phyloP scores from a whole-genome alignment of 2,797 vertebrate species.

The Emys orbicularis region DNA sequence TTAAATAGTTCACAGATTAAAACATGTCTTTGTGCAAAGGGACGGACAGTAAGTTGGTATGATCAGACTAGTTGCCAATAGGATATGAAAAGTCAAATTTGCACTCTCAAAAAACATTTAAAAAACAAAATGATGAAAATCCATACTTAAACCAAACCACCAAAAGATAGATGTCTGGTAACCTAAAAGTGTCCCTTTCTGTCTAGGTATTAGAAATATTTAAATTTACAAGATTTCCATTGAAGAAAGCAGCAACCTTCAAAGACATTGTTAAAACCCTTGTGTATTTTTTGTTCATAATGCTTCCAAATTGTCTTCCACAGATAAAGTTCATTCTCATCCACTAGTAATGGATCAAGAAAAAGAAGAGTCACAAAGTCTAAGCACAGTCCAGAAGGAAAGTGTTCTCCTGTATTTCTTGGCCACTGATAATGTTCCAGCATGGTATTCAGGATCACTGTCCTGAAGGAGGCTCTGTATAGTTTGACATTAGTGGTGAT shows the following conservation, averaged over 20 bases:
- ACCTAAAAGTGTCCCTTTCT: not conserved
- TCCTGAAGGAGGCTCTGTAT: not conserved
- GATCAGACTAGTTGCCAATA: not conserved
- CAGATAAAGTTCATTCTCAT: not conserved
- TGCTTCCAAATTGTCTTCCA: not conserved
- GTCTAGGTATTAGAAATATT: not conserved
- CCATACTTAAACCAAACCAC: no score
- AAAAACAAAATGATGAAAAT: no score
- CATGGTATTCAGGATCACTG: not conserved
- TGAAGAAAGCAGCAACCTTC: not conserved
- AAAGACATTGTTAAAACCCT: not conserved
- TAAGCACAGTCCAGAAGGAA: not conserved
- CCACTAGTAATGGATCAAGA: rapidly evolving
- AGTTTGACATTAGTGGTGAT: no score
- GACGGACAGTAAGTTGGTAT: not conserved
- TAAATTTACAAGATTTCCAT: not conserved
- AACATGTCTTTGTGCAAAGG: not conserved
- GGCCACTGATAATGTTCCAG: not conserved
- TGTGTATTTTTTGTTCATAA: not conserved
- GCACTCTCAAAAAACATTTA: no score
- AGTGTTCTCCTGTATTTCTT: not conserved
- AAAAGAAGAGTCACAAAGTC: not conserved
- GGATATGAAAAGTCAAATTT: no score
- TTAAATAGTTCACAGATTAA: not conserved
- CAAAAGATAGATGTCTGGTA: not conserved